Conservation (phyloP, 2,888 invertebrate genomes). For the Amiota communis region DNA sequence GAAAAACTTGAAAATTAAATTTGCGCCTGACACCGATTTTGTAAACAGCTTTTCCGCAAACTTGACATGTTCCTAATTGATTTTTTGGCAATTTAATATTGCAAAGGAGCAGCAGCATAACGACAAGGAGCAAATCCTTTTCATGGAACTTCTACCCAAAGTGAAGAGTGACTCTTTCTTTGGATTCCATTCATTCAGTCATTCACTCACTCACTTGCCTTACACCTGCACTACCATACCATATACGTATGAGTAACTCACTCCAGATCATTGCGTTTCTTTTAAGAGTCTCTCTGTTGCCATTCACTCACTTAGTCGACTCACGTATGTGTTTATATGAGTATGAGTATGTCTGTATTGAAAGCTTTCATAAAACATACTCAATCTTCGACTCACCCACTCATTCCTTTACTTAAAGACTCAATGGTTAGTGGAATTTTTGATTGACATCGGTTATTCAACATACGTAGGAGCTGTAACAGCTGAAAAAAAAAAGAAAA, state of each 20-base stretch:
- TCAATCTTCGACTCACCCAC: constrained; percentile 38
- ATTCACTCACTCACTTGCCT: neutral
- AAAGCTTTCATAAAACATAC: constrained; percentile 19
- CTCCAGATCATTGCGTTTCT: constrained; percentile 20
- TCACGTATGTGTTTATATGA: neutral
- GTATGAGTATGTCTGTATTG: neutral
- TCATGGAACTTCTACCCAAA: constrained; percentile 43
- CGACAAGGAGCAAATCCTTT: constrained; percentile 62
- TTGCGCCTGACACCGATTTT: constrained; percentile 66
- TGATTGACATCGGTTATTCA: constrained; percentile 66
- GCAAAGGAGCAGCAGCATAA: constrained; percentile 49
- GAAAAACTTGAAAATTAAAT: constrained; percentile 58
- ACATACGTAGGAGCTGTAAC: constrained; percentile 35
- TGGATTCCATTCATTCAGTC: neutral
- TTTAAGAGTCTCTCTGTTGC: constrained; percentile 21
- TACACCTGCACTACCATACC: neutral
- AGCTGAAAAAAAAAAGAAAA: neutral
- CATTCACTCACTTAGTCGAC: constrained; percentile 31
- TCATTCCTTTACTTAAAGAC: constrained; percentile 46
- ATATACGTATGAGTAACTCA: constrained; percentile 4
- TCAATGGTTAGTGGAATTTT: constrained; percentile 67
- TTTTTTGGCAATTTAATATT: constrained; percentile 69
- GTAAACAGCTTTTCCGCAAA: constrained; percentile 63
- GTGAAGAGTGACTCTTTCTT: constrained; percentile 48
- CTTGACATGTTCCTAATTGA: constrained; percentile 69